Evolutionary conservation across 1,140 invertebrate species (phyloP), one percentile per base, ranked within the genome.

Genomic region (Drosophila ficusphila): DNA sequence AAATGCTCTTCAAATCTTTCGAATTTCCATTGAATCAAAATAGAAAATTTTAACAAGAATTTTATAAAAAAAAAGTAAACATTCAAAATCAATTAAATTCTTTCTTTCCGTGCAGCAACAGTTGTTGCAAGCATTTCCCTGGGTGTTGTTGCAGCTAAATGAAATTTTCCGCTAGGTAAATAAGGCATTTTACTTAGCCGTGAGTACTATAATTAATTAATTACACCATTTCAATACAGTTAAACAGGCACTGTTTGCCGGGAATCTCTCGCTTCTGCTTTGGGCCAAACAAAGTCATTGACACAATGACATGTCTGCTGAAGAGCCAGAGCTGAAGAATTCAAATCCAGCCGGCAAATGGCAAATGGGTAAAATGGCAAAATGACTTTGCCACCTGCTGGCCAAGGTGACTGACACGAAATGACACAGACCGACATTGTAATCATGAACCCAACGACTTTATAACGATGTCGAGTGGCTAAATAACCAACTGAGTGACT

Each of bases 111-210:
- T 27, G 23, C n/a, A 31, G 18, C 75, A 62, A 27, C 38, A 23
- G 29, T 48, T 8, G 31, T 38, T 36, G 29, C 67, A 60, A 19
- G 49, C 52, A 70, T 61, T 69, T 69, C 27, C 36, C 38, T 54
- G 48, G 79, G 79, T 71, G 79, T 71, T 83, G 79, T 83, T 83
- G 79, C 70, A 85, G 36, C 36, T 83, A 83, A 78, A 85, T 79
- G 44, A 61, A 86, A 83, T 83, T 85, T 79, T 48, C 76, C 79
- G 76, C 81, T 76, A 86, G 60, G 39, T 39, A 39, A 67, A 51
- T 67, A 51, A 27, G 51, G 44, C 67, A 57, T 61, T 61, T 58
- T 68, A 52, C 67, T 31, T 38, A 33, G 47, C 44, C 27, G 44
- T 33, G 49, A 46, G 39, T 60, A 46, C 29, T 16, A 21, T 64